Evolutionary conservation across 2,797 vertebrate species (phyloP).

Genomic region (Phrynocephalus guinanensis): DNA sequence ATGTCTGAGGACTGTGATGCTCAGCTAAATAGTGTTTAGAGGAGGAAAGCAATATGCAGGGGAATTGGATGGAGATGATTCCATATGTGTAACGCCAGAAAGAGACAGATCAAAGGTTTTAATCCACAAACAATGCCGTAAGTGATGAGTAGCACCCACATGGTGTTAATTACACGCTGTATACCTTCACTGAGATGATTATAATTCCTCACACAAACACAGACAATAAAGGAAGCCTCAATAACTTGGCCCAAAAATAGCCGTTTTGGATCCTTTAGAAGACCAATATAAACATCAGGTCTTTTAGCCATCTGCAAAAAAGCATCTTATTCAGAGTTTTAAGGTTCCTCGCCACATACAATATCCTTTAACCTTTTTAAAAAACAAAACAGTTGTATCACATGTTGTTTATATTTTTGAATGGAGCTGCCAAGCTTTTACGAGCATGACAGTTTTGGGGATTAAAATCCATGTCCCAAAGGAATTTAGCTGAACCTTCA

Average conservation of each 20-base stretch:
- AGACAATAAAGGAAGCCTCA: no score
- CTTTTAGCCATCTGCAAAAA: background rate
- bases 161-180: background rate
- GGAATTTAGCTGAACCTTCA: constrained; percentile 44
- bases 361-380: constrained; percentile 18
- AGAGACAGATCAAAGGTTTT: background rate
- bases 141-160: no score
- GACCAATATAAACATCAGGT: background rate
- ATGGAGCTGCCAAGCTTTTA: background rate
- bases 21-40: background rate
- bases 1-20: no score
- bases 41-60: background rate
- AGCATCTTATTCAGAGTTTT: background rate
- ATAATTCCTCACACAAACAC: background rate
- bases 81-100: background rate
- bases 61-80: background rate
- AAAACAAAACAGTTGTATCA: background rate
- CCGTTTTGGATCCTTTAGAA: background rate
- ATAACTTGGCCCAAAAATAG: background rate
- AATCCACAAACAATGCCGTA: background rate
- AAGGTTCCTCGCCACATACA: background rate
- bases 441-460: constrained; percentile 4
- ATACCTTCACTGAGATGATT: background rate
- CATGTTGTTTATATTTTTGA: constrained; percentile 23
- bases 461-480: constrained; percentile 34